Evolutionary conservation across 1,140 invertebrate genomes (phyloP), one percentile per base, ranked within the genome.

Genomic region (Ladona fulva): DNA sequence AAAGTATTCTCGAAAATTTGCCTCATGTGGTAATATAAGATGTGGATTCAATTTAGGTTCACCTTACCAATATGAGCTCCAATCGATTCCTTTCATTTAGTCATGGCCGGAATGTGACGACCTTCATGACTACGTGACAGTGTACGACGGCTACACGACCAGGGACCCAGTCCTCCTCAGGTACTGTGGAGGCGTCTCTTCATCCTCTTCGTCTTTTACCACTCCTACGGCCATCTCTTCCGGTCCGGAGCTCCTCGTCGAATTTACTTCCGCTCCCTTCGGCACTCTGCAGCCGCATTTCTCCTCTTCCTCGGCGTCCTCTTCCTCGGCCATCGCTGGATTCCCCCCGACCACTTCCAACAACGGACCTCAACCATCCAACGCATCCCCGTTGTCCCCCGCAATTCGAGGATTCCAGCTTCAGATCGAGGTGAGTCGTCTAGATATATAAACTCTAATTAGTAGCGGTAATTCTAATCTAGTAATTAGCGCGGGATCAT

Each of bases 141-240:
- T 97, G 42, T 96, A 96, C 85, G 95, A 96, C 83, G 94, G 95
- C 52, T 95, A 95, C 82, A 95, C 93, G 77, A 95, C 94, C 8
- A 88, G 93, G 80, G 94, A 95, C 84, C 93, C 94, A 7, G 90
- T 95, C 78, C 91, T 97, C 80, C 85, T 96, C 79, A 94, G 94
- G 85, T 95, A 97, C 84, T 97, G 95, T 82, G 95, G 95, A 0
- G 92, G 92, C 44, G 95, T 94, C 52, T 91, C 93, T 81, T 88
- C 92, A 0, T 66, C 52, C 12, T 1, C 52, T 16, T 22, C 52
- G 5, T 66, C 52, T 3, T 22, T 22, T 22, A 19, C 52, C 52
- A 91, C 96, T 37, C 94, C 94, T 0, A 90, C 92, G 82, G 90
- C 93, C 19, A 89, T 93, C 78, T 95, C 94, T 77, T 95, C 93